These are phyloP conservation scores for Hormaphis cornu DNA, from an alignment of 1,140 invertebrate species.

Conservation along the genomic window DNA sequence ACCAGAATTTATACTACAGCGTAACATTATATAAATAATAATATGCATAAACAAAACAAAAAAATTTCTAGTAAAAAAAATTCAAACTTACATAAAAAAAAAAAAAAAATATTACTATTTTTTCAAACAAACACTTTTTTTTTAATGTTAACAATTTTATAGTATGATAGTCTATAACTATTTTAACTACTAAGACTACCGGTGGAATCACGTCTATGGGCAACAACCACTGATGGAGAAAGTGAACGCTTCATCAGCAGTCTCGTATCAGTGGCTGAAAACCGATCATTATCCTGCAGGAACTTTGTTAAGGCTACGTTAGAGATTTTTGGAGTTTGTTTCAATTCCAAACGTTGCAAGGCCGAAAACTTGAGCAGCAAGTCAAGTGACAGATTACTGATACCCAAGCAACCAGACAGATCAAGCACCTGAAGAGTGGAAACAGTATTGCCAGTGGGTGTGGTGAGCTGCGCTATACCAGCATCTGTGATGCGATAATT, in stretches of 20 bases:
- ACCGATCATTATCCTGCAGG: conserved; percentile 41
- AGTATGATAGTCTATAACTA: too few relatives aligned
- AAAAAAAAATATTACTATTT: too few relatives aligned
- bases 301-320: conserved; percentile 70
- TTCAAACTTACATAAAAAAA: too few relatives aligned
- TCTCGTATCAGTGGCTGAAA: neutral
- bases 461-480: conserved; percentile 73
- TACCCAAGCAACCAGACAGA: conserved; percentile 66
- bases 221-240: too few relatives aligned
- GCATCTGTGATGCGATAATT: conserved; percentile 79
- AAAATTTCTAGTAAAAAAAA: too few relatives aligned
- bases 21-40: too few relatives aligned
- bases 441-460: conserved; percentile 51
- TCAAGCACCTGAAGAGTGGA: conserved; percentile 55
- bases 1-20: too few relatives aligned
- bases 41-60: too few relatives aligned
- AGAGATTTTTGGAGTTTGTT: conserved; percentile 65
- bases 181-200: neutral
- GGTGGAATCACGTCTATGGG: neutral
- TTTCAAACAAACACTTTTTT: too few relatives aligned
- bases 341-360: conserved; percentile 57
- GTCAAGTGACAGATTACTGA: conserved; percentile 72
- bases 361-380: conserved; percentile 60
- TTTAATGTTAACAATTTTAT: too few relatives aligned
- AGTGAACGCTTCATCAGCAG: neutral